Evolutionary conservation across 2,797 vertebrate genomes (phyloP), one percentile per base, ranked within the genome.

Genomic region (Paratrypauchen microcephalus): DNA sequence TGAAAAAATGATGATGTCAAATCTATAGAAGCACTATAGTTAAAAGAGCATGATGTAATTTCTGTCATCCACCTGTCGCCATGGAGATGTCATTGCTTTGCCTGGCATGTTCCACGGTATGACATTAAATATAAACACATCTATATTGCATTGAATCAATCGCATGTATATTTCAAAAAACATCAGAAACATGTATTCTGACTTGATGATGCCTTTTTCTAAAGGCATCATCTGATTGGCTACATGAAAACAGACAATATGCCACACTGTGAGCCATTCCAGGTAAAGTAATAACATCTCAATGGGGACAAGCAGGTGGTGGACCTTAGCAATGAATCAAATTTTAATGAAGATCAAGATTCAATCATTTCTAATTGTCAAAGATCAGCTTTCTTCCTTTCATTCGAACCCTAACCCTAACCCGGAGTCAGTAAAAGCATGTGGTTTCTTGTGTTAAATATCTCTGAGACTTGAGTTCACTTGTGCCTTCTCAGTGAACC

Each of bases 401-500:
- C 32, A 36, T 9, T 9, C 32, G 8, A n/a, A n/a, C n/a, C n/a
- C n/a, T n/a, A n/a, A n/a, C n/a, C n/a, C n/a, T n/a, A n/a, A n/a
- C n/a, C n/a, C 32, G 8, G 32, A 8, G 32, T 36, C 32, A 2
- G 32, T 36, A 36, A 36, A 3, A 36, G 32, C 32, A 36, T 36
- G 32, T 36, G 32, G 1, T 36, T 45, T 45, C 41, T 45, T 45
- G 41, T 41, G 13, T 45, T 45, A 15, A 45, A 45, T 45, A 13
- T 4, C 41, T 45, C 41, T 45, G 41, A 45, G 41, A 45, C 41
- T 45, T 8, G 50, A 52, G 9, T 28, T 62, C 26, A 58, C 23
- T 26, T 16, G 55, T 60, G 48, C 66, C 61, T 66, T 73, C 50
- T 52, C 50, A 45, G 41, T 52, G 50, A 52, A 32, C 48, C 68